These are phyloP conservation scores for Gnathonemus echidnorhynchus DNA, from an alignment of 2,113 vertebrate species.

Conservation along the genomic window DNA sequence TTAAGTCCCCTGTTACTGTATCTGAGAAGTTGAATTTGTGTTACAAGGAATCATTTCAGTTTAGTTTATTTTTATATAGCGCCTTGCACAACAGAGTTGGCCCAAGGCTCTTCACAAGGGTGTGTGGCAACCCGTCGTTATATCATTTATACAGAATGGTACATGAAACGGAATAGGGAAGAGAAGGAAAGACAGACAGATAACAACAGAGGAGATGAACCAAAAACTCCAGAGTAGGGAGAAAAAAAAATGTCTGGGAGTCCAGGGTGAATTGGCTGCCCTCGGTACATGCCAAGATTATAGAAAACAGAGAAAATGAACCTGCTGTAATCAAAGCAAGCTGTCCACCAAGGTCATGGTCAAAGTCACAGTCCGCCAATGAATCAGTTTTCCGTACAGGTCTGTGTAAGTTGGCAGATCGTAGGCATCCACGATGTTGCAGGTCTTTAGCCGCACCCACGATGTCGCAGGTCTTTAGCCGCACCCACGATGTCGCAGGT, in stretches of 20 bases:
- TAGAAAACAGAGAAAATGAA: background rate
- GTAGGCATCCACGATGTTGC: background rate
- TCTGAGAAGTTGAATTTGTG: background rate
- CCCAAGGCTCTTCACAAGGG: background rate
- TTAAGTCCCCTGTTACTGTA: background rate
- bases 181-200: background rate
- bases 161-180: background rate
- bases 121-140: background rate
- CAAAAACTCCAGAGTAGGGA: background rate
- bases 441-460: background rate
- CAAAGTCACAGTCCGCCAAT: background rate
- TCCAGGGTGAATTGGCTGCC: background rate
- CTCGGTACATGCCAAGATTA: background rate
- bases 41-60: background rate
- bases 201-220: background rate
- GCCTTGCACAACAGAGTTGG: background rate
- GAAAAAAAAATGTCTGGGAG: background rate
- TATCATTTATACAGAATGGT: background rate
- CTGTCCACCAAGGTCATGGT: background rate
- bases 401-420: background rate
- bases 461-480: no score
- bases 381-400: background rate
- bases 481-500: no score
- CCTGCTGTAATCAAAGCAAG: background rate
- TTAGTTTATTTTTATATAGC: background rate